Percentiles rank a stretch among this genome's conserved stretches.
These are phyloP conservation scores for Solenopsis invicta DNA, from an alignment of 1,140 invertebrate genomes.

Conservation along the genomic window DNA sequence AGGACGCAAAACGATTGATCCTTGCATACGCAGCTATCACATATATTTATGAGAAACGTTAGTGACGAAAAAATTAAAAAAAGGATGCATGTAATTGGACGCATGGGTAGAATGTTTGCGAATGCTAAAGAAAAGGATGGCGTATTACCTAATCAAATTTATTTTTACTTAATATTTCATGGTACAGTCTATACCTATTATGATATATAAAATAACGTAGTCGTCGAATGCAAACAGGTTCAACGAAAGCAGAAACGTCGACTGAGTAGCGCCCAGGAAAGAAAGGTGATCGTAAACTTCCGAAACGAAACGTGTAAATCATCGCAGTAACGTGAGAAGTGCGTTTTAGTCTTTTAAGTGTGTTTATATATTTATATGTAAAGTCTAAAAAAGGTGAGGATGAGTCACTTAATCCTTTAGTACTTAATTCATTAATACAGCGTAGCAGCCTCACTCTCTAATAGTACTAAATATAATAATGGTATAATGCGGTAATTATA, in stretches of 20 bases:
- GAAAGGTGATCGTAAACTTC: conserved; percentile 72
- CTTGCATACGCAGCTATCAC: neutral
- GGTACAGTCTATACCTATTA: conserved; percentile 87
- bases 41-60: neutral
- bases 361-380: conserved; percentile 82
- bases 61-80: neutral
- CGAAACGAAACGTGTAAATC: conserved; percentile 41
- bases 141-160: conserved; percentile 87
- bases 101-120: neutral
- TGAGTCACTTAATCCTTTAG: conserved; percentile 83
- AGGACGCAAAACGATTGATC: neutral
- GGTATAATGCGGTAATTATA: conserved; percentile 84
- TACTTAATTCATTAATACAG: conserved; percentile 85
- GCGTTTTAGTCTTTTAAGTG: conserved; percentile 76
- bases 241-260: conserved; percentile 78
- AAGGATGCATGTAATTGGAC: neutral
- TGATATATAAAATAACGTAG: conserved; percentile 87
- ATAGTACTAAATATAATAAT: conserved; percentile 85
- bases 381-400: conserved; percentile 79
- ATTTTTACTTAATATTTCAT: conserved; percentile 88
- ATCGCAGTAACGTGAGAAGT: conserved; percentile 78
- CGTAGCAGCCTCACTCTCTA: conserved; percentile 84
- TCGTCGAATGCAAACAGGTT: conserved; percentile 83
- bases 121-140: neutral
- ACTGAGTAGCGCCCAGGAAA: conserved; percentile 79